Evolutionary conservation across 2,888 invertebrate genomes (phyloP).

Genomic region (Ormia ochracea): DNA sequence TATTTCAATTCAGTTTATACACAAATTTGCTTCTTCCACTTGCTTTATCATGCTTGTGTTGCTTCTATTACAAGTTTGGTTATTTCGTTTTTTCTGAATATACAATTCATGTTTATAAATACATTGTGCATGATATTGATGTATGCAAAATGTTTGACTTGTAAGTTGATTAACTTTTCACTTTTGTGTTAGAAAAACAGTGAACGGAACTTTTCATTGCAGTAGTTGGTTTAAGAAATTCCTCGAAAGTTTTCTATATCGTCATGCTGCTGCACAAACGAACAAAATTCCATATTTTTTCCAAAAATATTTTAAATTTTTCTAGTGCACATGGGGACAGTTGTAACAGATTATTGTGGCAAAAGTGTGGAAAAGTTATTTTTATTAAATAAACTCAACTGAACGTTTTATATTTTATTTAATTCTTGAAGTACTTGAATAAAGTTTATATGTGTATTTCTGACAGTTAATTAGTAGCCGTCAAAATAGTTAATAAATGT

Average conservation of each 20-base stretch:
- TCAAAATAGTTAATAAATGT: too few relatives aligned
- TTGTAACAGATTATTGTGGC: too few relatives aligned
- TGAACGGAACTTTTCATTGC: constrained; percentile 3
- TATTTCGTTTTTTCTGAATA: not conserved
- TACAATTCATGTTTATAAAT: not conserved
- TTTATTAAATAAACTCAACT: too few relatives aligned
- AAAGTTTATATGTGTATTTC: too few relatives aligned
- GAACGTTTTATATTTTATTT: too few relatives aligned
- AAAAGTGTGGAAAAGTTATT: too few relatives aligned
- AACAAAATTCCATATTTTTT: not conserved
- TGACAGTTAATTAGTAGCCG: too few relatives aligned
- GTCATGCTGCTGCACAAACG: not conserved
- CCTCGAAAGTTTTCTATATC: not conserved
- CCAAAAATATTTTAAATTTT: not conserved
- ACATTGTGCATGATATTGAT: not conserved
- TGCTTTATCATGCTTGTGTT: not conserved
- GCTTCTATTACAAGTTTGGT: not conserved
- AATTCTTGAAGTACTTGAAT: too few relatives aligned
- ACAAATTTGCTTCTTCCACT: not conserved
- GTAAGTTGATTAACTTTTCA: constrained; percentile 64
- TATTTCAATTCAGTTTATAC: not conserved
- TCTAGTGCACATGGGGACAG: not conserved
- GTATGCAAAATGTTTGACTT: constrained; percentile 58
- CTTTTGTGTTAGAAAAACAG: constrained; percentile 37
- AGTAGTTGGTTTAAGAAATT: not conserved